phyloP scores from a whole-genome alignment of 2,888 invertebrate genomes.

The Sminthurinus aureus region DNA sequence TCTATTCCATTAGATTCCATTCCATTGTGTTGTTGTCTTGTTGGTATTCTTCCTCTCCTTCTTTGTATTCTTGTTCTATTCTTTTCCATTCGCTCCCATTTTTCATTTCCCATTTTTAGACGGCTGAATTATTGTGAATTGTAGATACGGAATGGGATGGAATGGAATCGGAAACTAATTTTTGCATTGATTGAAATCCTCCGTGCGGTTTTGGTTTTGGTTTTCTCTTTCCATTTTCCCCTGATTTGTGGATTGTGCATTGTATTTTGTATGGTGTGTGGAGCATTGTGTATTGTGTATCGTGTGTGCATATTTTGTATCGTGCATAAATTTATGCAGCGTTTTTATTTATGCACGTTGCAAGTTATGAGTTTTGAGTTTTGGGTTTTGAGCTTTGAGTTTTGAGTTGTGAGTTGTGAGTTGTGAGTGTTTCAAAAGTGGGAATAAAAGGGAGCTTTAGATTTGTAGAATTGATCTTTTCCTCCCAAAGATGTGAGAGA shows the following conservation, averaged over 20 bases:
- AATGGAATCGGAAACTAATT: slow-evolving; percentile 7
- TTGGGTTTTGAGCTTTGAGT: no score
- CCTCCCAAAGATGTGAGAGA: neutral
- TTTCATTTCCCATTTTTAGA: no score
- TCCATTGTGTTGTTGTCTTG: no score
- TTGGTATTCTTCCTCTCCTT: no score
- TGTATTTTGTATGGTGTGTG: no score
- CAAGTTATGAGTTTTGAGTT: no score
- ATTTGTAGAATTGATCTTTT: neutral
- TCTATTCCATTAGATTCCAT: no score
- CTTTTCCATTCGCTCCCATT: no score
- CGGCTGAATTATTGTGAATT: neutral
- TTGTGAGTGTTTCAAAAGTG: neutral
- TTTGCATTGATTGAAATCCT: slow-evolving; percentile 2
- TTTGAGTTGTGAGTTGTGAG: no score
- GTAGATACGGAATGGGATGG: neutral
- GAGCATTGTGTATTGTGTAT: no score
- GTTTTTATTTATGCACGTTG: no score
- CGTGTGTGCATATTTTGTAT: neutral
- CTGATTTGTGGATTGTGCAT: neutral
- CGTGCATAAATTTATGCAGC: neutral
- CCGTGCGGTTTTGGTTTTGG: neutral
- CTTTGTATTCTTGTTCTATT: no score
- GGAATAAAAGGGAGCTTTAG: slow-evolving; percentile 8
- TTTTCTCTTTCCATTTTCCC: neutral